phyloP scores from a whole-genome alignment of 2,797 vertebrate species.

The Crax fasciolata region DNA sequence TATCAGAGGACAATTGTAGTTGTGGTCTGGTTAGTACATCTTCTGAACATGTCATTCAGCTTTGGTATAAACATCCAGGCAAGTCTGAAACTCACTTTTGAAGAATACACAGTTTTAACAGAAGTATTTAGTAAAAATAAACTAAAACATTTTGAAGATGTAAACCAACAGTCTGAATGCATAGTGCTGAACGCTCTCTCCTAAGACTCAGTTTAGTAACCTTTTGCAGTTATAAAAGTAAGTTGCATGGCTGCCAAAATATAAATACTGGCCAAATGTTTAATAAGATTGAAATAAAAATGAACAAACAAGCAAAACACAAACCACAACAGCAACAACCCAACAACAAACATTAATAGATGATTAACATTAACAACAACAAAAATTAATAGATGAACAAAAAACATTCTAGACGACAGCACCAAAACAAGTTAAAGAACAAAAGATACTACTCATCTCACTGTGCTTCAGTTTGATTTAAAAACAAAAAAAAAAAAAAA shows the following conservation, averaged over 20 bases:
- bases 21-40: rapidly evolving
- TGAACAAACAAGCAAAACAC: too few species aligned
- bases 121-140: neutral
- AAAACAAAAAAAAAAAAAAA: neutral
- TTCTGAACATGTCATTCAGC: neutral
- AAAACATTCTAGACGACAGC: neutral
- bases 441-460: neutral
- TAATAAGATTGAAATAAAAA: neutral
- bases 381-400: neutral
- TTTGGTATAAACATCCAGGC: neutral
- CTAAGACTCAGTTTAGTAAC: neutral
- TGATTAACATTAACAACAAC: too few species aligned
- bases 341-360: neutral
- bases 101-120: neutral
- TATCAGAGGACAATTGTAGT: neutral
- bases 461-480: neutral
- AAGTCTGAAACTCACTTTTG: neutral
- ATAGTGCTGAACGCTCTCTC: neutral
- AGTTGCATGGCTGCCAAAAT: neutral
- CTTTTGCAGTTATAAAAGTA: neutral
- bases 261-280: neutral
- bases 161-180: neutral
- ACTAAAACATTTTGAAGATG: neutral
- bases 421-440: neutral
- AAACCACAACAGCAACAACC: neutral